These are phyloP conservation scores for Ceriagrion tenellum DNA, from an alignment of 2,888 invertebrate genomes.

Conservation along the genomic window DNA sequence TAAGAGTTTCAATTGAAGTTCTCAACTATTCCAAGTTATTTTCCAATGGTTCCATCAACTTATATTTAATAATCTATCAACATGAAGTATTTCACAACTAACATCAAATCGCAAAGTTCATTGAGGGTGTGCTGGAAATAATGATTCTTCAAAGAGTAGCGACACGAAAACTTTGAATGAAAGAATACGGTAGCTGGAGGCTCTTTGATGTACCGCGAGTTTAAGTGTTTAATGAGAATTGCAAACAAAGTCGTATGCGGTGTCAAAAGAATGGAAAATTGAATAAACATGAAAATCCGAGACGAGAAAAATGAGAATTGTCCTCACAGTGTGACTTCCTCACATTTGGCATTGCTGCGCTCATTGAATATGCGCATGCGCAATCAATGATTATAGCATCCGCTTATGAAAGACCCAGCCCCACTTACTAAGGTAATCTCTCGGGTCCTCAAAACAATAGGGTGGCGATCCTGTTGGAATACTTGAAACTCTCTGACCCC, in stretches of 20 bases:
- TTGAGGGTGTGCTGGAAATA: not conserved
- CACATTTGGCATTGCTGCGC: not conserved
- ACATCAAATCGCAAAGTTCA: not conserved
- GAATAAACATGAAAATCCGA: not conserved
- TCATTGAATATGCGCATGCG: conserved; percentile 42
- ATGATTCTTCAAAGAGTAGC: not conserved
- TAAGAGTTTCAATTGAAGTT: too few species aligned
- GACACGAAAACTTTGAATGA: not conserved
- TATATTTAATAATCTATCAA: too few species aligned
- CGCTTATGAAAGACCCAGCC: not conserved
- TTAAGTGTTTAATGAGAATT: not conserved
- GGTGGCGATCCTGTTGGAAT: not conserved
- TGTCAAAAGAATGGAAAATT: not conserved
- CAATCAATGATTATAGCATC: not conserved
- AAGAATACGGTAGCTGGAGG: too few species aligned
- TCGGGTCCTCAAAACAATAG: not conserved
- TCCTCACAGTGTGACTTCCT: not conserved
- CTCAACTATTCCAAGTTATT: too few species aligned
- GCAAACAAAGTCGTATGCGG: not conserved
- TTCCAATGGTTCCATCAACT: too few species aligned
- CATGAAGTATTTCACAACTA: too few species aligned
- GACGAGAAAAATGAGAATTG: not conserved
- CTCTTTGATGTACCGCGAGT: not conserved
- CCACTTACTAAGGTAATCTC: not conserved
- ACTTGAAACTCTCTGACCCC: not conserved